phyloP scores from a whole-genome alignment of 1,140 invertebrate genomes.

The Arctopsyche grandis region DNA sequence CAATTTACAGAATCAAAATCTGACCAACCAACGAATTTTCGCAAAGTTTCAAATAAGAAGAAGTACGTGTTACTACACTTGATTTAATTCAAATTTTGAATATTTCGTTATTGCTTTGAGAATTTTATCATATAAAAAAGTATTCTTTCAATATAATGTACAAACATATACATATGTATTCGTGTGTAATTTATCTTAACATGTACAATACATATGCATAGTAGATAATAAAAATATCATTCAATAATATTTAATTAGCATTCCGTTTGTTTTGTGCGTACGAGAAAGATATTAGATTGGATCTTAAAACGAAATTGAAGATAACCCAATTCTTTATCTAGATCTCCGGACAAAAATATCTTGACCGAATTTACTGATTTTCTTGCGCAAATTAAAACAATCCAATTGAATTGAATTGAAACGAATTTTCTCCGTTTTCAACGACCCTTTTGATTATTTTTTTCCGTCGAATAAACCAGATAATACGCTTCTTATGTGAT shows the following conservation, averaged over 20 bases:
- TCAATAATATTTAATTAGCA: background rate
- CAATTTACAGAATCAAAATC: too few relatives aligned
- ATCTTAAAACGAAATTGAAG: constrained; percentile 4
- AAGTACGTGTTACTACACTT: too few relatives aligned
- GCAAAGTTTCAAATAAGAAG: too few relatives aligned
- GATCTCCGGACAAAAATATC: constrained; percentile 15
- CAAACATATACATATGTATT: too few relatives aligned
- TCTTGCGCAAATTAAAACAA: background rate
- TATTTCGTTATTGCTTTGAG: too few relatives aligned
- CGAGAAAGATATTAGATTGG: background rate
- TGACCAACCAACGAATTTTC: too few relatives aligned
- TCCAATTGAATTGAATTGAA: background rate
- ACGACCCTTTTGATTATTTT: background rate
- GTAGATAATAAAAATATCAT: too few relatives aligned
- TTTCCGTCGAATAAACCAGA: background rate
- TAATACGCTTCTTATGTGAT: background rate
- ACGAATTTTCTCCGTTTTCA: background rate
- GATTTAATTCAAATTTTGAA: too few relatives aligned
- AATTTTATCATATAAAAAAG: too few relatives aligned
- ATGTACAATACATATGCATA: too few relatives aligned
- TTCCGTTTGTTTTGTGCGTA: background rate
- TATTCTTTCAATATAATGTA: too few relatives aligned
- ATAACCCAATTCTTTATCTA: background rate
- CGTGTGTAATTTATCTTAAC: too few relatives aligned
- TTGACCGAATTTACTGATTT: background rate